Percentiles rank a stretch among this genome's conserved stretches.
phyloP scores from a whole-genome alignment of 1,140 invertebrate genomes.

The Macrocentrus cingulum region DNA sequence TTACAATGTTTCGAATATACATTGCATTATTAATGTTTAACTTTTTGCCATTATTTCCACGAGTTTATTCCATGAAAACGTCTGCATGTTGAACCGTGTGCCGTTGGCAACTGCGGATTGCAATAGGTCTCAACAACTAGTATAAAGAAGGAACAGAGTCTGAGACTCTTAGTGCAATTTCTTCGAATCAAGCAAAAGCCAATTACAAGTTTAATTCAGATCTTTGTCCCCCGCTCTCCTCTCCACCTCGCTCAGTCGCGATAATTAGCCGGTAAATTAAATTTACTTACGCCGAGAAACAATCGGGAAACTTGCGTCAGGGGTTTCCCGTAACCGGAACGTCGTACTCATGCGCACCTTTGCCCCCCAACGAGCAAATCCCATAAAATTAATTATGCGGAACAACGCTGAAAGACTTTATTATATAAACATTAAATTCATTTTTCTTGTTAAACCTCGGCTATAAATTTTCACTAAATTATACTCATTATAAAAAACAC shows the following conservation, averaged over 20 bases:
- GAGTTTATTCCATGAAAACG: too few relatives aligned
- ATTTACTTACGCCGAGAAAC: constrained; percentile 56
- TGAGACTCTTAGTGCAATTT: constrained; percentile 49
- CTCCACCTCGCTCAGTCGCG: too few relatives aligned
- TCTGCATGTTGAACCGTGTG: constrained; percentile 19
- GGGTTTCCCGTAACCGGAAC: constrained; percentile 18
- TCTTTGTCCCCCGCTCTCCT: constrained; percentile 41
- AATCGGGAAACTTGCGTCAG: constrained; percentile 44
- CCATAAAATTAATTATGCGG: constrained; percentile 27
- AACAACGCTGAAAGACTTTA: constrained; percentile 4
- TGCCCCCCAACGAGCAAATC: constrained; percentile 4
- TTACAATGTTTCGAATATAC: too few relatives aligned
- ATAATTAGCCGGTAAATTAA: constrained; percentile 57
- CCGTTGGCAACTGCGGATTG: constrained; percentile 8
- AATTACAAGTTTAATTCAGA: constrained; percentile 59
- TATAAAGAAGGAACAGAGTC: not conserved
- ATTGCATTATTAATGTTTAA: too few relatives aligned
- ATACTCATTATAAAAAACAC: too few relatives aligned
- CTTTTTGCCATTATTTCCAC: too few relatives aligned
- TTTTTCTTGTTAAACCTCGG: not conserved
- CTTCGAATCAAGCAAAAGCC: constrained; percentile 56
- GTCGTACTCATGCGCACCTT: constrained; percentile 10
- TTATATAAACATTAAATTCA: constrained; percentile 6
- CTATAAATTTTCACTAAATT: too few relatives aligned
- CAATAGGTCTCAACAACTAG: constrained; percentile 5